Evolutionary conservation across 2,113 vertebrate species (phyloP).

Genomic region (Sarotherodon lohbergeri): DNA sequence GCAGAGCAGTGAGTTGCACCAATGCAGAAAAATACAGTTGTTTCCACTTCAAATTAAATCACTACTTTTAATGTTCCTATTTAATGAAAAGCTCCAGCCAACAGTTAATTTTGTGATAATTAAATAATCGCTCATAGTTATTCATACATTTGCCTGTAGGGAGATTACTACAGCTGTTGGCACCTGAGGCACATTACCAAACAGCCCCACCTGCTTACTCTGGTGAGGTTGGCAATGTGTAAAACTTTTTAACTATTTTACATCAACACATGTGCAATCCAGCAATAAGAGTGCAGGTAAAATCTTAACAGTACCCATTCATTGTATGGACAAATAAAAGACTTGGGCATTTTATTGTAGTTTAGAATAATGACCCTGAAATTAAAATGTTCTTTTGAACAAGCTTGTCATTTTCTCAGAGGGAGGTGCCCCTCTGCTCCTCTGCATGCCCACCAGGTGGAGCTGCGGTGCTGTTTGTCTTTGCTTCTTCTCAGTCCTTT

Average conservation of each 20-base stretch:
- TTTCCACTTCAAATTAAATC: background rate
- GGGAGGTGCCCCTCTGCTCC: background rate
- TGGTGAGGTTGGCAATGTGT: background rate
- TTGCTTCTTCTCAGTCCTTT: background rate
- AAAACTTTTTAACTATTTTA: background rate
- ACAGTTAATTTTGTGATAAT: background rate
- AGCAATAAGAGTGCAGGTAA: background rate
- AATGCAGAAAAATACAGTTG: background rate
- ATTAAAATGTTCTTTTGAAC: background rate
- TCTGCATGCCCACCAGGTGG: slow-evolving; percentile 50
- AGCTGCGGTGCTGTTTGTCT: background rate
- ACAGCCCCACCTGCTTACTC: background rate
- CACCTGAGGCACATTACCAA: background rate
- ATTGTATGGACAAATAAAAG: background rate
- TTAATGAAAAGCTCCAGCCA: background rate
- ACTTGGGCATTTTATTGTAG: background rate
- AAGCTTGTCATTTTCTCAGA: background rate
- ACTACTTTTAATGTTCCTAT: background rate
- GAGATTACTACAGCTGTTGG: background rate
- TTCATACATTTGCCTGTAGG: background rate
- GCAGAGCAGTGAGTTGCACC: background rate
- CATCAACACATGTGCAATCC: background rate
- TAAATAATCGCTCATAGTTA: background rate
- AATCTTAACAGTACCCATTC: background rate
- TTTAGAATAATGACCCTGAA: background rate